Evolutionary conservation across 2,888 invertebrate genomes (phyloP).

Genomic region (Tetragonisca angustula): DNA sequence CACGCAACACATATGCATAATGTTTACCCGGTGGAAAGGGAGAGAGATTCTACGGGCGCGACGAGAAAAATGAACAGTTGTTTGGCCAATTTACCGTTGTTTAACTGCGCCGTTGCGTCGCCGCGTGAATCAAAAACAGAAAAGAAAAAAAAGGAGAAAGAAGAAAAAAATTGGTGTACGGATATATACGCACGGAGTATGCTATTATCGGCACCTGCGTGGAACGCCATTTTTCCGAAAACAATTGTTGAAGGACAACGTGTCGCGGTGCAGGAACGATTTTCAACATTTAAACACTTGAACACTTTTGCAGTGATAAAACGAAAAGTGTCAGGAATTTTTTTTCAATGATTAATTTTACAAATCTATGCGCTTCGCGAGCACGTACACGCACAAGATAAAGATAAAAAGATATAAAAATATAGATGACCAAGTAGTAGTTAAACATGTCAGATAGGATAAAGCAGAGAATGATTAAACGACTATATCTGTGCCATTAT

Average conservation of each 20-base stretch:
- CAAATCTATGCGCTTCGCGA: not conserved
- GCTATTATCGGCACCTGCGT: conserved; percentile 1
- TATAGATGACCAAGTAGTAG: not conserved
- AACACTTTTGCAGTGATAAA: not conserved
- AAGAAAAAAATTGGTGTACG: not conserved
- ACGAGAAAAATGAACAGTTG: conserved; percentile 32
- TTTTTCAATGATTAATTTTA: not conserved
- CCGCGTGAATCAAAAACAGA: not conserved
- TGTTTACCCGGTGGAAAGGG: conserved; percentile 7
- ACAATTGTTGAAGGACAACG: not conserved
- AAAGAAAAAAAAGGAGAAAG: no score
- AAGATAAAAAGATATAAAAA: not conserved
- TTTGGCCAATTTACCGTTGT: conserved; percentile 21
- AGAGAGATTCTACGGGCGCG: conserved; percentile 26
- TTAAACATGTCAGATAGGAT: no score
- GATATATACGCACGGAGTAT: not conserved
- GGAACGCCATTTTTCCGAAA: not conserved
- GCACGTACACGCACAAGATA: not conserved
- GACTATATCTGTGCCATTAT: no score
- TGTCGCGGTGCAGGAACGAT: not conserved
- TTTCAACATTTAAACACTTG: not conserved
- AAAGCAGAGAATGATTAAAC: no score
- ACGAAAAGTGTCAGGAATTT: not conserved
- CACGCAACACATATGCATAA: conserved; percentile 51
- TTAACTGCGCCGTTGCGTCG: conserved; percentile 15